These are phyloP conservation scores for Wiebesia pumilae DNA, from an alignment of 1,140 invertebrate species.

Conservation along the genomic window DNA sequence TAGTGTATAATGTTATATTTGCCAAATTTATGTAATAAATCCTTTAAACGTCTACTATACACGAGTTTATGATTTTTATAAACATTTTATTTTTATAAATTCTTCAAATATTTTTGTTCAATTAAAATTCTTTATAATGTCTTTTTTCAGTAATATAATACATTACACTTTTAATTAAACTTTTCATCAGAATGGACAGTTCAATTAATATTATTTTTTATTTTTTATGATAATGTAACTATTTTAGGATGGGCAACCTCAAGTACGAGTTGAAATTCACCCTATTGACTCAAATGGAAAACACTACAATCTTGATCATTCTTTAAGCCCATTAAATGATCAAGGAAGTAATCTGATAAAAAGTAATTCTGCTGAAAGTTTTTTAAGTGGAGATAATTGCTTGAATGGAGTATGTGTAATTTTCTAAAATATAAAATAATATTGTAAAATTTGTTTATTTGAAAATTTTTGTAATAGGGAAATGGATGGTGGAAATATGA, in stretches of 20 bases:
- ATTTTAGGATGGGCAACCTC: conserved; percentile 79
- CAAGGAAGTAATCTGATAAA: conserved; percentile 74
- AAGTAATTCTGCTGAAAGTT: conserved; percentile 81
- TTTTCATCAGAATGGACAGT: not conserved
- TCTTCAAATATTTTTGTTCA: not conserved
- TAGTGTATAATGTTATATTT: not conserved
- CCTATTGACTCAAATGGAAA: conserved; percentile 75
- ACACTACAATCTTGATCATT: conserved; percentile 63
- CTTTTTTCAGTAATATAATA: not conserved
- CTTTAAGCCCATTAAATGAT: conserved; percentile 63
- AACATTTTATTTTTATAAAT: not conserved
- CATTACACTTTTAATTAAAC: not conserved
- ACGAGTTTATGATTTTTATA: not conserved
- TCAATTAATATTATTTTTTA: not conserved
- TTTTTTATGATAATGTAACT: conserved; percentile 4
- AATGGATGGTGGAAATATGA: conserved; percentile 98
- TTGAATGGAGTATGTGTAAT: conserved; percentile 82
- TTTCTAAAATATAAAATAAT: conserved; percentile 26
- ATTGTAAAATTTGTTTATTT: conserved; percentile 22
- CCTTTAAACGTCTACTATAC: not conserved
- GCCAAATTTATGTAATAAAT: not conserved
- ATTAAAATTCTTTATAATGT: not conserved
- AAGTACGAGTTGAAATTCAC: conserved; percentile 80
- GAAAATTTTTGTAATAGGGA: conserved; percentile 78
- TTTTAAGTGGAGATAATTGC: conserved; percentile 89